Percentiles rank a stretch among this genome's conserved stretches.
These are phyloP conservation scores for Papilio aristodemus DNA, from an alignment of 1,140 invertebrate species.

Conservation along the genomic window DNA sequence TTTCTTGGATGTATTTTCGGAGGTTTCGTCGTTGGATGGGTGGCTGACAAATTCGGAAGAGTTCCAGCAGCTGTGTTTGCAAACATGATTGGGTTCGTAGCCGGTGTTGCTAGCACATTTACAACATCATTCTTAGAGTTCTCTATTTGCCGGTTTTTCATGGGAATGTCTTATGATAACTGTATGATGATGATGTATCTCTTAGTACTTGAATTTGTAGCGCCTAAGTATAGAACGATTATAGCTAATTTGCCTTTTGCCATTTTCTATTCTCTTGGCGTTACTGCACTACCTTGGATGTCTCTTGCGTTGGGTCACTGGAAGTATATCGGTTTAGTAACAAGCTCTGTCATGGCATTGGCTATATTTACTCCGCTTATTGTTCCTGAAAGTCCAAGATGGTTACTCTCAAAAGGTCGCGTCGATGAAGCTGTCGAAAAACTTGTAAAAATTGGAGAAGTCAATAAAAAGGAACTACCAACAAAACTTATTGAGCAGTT, in stretches of 20 bases:
- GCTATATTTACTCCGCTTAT: slow-evolving; percentile 78
- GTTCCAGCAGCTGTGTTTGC: slow-evolving; percentile 84
- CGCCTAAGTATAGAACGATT: slow-evolving; percentile 82
- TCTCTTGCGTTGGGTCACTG: slow-evolving; percentile 85
- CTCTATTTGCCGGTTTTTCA: slow-evolving; percentile 82
- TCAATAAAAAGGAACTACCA: slow-evolving; percentile 62
- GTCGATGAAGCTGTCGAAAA: slow-evolving; percentile 84
- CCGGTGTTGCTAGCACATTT: slow-evolving; percentile 84
- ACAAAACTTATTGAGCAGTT: slow-evolving; percentile 59
- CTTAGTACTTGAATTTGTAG: slow-evolving; percentile 84
- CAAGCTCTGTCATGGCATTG: slow-evolving; percentile 69
- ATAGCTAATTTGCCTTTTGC: slow-evolving; percentile 83
- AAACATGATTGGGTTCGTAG: slow-evolving; percentile 82
- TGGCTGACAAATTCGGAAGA: slow-evolving; percentile 85
- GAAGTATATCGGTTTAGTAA: slow-evolving; percentile 84
- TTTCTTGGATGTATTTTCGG: slow-evolving; percentile 86
- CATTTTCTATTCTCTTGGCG: slow-evolving; percentile 83
- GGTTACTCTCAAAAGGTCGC: slow-evolving; percentile 84
- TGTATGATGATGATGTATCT: slow-evolving; percentile 87
- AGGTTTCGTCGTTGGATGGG: slow-evolving; percentile 84
- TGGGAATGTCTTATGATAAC: slow-evolving; percentile 88
- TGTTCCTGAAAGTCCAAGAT: slow-evolving; percentile 87
- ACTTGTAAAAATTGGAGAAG: slow-evolving; percentile 58
- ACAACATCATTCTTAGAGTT: slow-evolving; percentile 82
- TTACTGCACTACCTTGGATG: slow-evolving; percentile 83